Base-by-base conservation (phyloP, 1,140 invertebrate genomes). In the Vollenhovia emeryi region DNA sequence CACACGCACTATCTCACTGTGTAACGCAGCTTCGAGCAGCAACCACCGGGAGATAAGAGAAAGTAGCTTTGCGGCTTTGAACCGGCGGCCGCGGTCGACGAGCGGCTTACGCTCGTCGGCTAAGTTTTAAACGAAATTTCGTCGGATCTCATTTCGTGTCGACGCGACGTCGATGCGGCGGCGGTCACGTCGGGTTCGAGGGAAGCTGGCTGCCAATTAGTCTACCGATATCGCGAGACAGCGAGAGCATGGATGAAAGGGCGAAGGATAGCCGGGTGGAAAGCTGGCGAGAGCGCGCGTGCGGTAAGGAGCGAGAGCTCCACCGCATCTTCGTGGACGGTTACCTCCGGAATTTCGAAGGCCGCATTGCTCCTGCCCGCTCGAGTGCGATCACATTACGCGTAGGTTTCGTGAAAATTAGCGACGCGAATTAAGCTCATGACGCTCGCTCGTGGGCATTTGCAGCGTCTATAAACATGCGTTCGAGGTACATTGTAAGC, bases 111-210 rank as follows among this genome's bases (percentile, higher is more conserved):
- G 71, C 73, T 79, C 84, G 75, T 40, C 59, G 79, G 57, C 69
- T 90, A 92, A 92, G 91, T 92, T 92, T 91, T 92, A 92, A 92
- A 90, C 86, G 91, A 90, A 90, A 91, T 91, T 92, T 89, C 87
- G 73, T 68, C 86, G 78, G 87, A 93, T 92, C 92, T 92, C 91
- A 87, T 92, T 92, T 91, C 82, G 80, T 76, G 64, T 43, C 68
- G 76, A 71, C 64, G 83, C 75, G 83, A 79, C 79, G 68, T 84
- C 86, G 85, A 91, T 85, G 85, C 78, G 73, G 74, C 64, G 57
- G 36, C 24, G 68, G 69, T 60, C 55, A 74, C 69, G 40, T 84
- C 21, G 80, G 33, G 50, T 74, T 76, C 55, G 36, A 76, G 30
- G 64, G 64, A 55, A 57, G 71, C 76, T 55, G 60, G 40, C 71